Base-by-base conservation (phyloP, 2,113 vertebrate genomes). In the Grallaria varia region DNA sequence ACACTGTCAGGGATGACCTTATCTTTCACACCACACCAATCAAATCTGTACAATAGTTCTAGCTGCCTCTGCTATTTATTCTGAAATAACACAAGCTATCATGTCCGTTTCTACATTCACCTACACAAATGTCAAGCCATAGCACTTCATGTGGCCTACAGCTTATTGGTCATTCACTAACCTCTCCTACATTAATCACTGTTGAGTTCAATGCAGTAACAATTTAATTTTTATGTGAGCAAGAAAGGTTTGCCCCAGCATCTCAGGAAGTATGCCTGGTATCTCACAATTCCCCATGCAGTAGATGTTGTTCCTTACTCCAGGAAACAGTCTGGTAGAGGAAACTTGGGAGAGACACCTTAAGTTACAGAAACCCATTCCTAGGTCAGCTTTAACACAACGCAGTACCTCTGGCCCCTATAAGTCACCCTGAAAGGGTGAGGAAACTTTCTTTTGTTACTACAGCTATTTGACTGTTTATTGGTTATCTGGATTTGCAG, bases 251-350 rank as follows among this genome's bases (percentile, higher is more conserved):
- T 84, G 21, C 39, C 33, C 39, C 49, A 72, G 8, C 9, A 15
- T 12, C 28, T 80, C 37, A 53, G 53, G 12, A 76, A 6, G 5
- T 64, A 28, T 19, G 49, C 4, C 18, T 40, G 18, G 4, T 59
- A 23, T 79, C 31, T 87, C 31, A 62, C 17, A 44, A 31, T 60
- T 2, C 1, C 2, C 20, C 1, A 0, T 16, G 17, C 2, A 79
- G 10, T 3, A 85, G 15, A 63, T 2, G 0, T 28, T 73, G 59
- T 31, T 1, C 11, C 8, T 17, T 35, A 16, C 17, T 74, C 30
- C 19, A 44, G 16, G 15, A 78, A 95, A 64, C 2, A 84, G 24
- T 8, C 8, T 37, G 28, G 4, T 20, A 40, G 18, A 42, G 42
- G 4, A 87, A 84, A 55, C 2, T 74, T 9, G 19, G 39, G 17